phyloP scores from a whole-genome alignment of 2,888 invertebrate genomes.

The Athetis lepigone region DNA sequence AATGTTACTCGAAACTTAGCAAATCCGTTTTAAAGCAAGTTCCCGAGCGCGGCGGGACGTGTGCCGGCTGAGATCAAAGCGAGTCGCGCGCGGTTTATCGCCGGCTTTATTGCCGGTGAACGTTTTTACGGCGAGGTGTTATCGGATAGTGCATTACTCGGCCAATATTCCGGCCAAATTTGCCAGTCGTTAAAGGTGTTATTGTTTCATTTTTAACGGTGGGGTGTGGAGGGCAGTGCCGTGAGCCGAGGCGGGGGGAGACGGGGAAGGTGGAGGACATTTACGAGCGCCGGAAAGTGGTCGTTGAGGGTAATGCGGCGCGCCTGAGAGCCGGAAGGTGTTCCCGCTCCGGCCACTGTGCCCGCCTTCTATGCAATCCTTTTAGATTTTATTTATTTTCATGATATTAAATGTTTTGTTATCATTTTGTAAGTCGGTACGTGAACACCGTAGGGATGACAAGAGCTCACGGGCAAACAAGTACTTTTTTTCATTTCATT shows the following conservation, averaged over 20 bases:
- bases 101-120: slow-evolving; percentile 35
- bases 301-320: slow-evolving; percentile 55
- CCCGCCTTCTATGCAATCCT: slow-evolving; percentile 19
- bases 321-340: slow-evolving; percentile 57
- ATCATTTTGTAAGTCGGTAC: neutral
- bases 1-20: slow-evolving; percentile 52
- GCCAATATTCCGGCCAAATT: slow-evolving; percentile 60
- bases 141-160: slow-evolving; percentile 57
- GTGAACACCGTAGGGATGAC: no score
- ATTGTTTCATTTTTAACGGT: slow-evolving; percentile 61
- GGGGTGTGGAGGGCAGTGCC: slow-evolving; percentile 7
- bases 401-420: slow-evolving; percentile 1
- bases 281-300: slow-evolving; percentile 60
- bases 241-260: no score
- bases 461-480: no score
- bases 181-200: slow-evolving; percentile 59
- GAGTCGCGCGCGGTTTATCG: slow-evolving; percentile 32
- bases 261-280: slow-evolving; percentile 16
- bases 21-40: slow-evolving; percentile 48
- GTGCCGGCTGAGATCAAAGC: slow-evolving; percentile 53
- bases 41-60: slow-evolving; percentile 20
- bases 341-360: slow-evolving; percentile 25
- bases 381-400: slow-evolving; percentile 28
- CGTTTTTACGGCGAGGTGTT: slow-evolving; percentile 48
- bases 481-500: no score